Conservation (phyloP, 2,113 vertebrate genomes). For the Hymenochirus boettgeri region DNA sequence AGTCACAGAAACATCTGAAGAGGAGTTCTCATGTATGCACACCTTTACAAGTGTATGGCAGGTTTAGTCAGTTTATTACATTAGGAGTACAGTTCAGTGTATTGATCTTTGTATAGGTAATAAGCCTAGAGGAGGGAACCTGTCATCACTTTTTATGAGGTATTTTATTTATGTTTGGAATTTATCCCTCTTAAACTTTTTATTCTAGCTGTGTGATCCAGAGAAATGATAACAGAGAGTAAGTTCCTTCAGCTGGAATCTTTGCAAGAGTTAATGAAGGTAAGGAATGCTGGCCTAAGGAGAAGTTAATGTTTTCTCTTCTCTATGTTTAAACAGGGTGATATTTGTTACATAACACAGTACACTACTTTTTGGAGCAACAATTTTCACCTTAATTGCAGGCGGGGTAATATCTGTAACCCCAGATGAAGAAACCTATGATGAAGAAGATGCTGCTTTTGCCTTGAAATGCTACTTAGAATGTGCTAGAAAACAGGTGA, state of each 20-base stretch:
- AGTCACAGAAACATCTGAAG: no score
- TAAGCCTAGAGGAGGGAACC: neutral
- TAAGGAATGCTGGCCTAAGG: constrained; percentile 45
- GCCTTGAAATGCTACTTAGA: no score
- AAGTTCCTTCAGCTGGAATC: constrained; percentile 96
- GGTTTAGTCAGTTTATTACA: no score
- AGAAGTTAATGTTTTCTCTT: no score
- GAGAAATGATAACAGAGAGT: constrained; percentile 97
- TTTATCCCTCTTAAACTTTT: constrained; percentile 10
- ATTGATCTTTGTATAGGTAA: neutral
- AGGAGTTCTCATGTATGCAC: no score
- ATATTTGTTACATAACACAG: no score
- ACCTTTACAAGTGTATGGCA: no score
- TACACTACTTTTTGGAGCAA: no score
- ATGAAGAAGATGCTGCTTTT: constrained; percentile 93
- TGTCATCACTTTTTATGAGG: neutral
- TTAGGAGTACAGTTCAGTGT: no score
- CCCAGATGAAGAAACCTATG: constrained; percentile 94
- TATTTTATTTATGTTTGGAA: no score
- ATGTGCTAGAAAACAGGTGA: no score
- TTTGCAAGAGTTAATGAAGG: constrained; percentile 97
- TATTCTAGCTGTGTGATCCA: constrained; percentile 87
- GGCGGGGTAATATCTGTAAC: constrained; percentile 95
- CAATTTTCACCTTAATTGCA: constrained; percentile 52
- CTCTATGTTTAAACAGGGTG: no score